Base-by-base conservation (phyloP, 64 coral and sea anemone species). In the Acropora yongei region DNA sequence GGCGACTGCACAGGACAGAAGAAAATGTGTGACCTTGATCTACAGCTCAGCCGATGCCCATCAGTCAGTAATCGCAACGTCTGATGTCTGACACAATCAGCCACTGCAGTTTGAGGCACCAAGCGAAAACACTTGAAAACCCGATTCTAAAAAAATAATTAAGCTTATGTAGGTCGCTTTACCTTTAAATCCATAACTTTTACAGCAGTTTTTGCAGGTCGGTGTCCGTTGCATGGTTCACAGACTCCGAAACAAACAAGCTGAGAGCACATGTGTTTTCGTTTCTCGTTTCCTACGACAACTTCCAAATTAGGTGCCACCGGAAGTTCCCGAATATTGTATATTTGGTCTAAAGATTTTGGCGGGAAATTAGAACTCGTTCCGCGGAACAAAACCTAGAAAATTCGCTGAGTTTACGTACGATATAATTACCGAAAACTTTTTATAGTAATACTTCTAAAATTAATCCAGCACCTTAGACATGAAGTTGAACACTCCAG, bases 401-500 rank as follows among this genome's bases (percentile, higher is more conserved):
- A 12, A 71, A 14, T 13, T 13, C 61, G 61, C 9, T 9, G 0
- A 66, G 17, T 66, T 14, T 13, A 66, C 9, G 2, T 4, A 1
- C 2, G 1, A 55, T 9, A 66, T 8, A 13, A 2, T 11, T 2
- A 7, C 9, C 30, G 30, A 30, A 30, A 30, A 30, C 30, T 30
- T 30, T 30, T 30, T 30, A 0, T 30, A 0, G 30, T 30, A 30
- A 30, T 80, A 12, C 12, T 60, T 84, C 20, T 0, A 61, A 47
- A 20, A 66, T 16, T 18, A 18, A 61, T 46, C 43, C 2, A 53
- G 77, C 19, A 40, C 58, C 42, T 47, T 65, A 65, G 30, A 8
- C 67, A 99, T 99, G 97, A 90, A 90, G 72, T 49, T 99, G 12
- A 73, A 89, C 69, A 99, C 94, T 46, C 97, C 97, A 68, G 97